phyloP scores from a whole-genome alignment of 2,797 vertebrate genomes.

The Oceanodroma leucorhoa region DNA sequence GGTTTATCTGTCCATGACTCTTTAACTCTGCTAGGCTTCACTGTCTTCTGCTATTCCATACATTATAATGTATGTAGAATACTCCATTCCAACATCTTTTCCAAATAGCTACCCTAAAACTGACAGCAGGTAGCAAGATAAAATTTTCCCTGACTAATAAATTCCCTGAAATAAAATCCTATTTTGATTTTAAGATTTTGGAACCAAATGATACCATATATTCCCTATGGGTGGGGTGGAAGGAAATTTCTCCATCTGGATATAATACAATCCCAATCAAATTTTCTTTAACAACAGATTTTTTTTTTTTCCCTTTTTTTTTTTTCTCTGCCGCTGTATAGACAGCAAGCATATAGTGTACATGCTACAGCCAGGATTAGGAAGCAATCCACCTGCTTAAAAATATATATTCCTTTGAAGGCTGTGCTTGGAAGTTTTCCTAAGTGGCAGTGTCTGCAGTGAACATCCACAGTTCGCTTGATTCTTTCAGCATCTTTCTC shows the following conservation, averaged over 20 bases:
- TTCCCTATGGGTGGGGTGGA: neutral
- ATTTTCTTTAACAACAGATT: neutral
- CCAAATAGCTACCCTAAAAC: neutral
- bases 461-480: neutral
- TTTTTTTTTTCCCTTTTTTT: neutral
- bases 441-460: neutral
- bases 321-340: neutral
- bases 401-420: neutral
- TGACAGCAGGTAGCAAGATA: neutral
- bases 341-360: neutral
- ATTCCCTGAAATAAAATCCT: neutral
- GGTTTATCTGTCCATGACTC: neutral
- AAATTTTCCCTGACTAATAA: neutral
- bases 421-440: neutral
- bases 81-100: neutral
- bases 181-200: neutral
- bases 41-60: neutral
- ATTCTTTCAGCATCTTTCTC: neutral
- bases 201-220: neutral
- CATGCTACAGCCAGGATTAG: neutral
- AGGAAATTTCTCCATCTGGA: neutral
- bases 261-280: neutral
- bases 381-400: neutral
- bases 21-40: neutral
- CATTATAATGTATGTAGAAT: neutral